A percentile compares a stretch with the other conserved stretches of the same genome.
Evolutionary conservation across 2,888 invertebrate species (phyloP).

Genomic region (Agrotis clavis): DNA sequence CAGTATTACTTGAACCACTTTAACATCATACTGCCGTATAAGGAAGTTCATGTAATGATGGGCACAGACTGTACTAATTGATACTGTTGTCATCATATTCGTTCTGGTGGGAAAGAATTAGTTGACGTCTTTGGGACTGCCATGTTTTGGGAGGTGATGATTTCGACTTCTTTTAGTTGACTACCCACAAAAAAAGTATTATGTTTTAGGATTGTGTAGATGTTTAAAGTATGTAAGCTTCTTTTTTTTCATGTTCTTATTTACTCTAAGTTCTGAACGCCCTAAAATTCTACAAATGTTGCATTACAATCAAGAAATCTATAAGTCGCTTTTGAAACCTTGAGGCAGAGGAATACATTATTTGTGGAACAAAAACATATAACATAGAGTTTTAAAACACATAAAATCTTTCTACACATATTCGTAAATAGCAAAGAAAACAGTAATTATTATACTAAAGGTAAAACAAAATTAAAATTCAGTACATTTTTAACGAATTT

Average conservation of each 20-base stretch:
- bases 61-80: not conserved
- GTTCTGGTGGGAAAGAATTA: not conserved
- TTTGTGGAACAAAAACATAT: not conserved
- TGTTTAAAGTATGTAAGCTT: too few relatives aligned
- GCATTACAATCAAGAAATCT: too few relatives aligned
- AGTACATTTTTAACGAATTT: slow-evolving; percentile 6
- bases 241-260: too few relatives aligned
- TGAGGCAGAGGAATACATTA: not conserved
- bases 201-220: too few relatives aligned
- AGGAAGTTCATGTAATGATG: too few relatives aligned
- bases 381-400: not conserved
- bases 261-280: too few relatives aligned
- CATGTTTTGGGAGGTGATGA: not conserved
- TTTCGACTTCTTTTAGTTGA: too few relatives aligned
- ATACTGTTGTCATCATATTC: not conserved
- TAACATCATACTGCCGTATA: too few relatives aligned
- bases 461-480: not conserved
- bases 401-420: not conserved
- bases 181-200: too few relatives aligned
- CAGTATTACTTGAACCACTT: too few relatives aligned
- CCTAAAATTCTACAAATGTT: too few relatives aligned
- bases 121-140: not conserved
- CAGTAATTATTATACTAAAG: not conserved
- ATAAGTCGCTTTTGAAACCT: too few relatives aligned
- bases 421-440: not conserved